Conservation (phyloP, 2,113 vertebrate genomes). For the Semicossyphus pulcher region DNA sequence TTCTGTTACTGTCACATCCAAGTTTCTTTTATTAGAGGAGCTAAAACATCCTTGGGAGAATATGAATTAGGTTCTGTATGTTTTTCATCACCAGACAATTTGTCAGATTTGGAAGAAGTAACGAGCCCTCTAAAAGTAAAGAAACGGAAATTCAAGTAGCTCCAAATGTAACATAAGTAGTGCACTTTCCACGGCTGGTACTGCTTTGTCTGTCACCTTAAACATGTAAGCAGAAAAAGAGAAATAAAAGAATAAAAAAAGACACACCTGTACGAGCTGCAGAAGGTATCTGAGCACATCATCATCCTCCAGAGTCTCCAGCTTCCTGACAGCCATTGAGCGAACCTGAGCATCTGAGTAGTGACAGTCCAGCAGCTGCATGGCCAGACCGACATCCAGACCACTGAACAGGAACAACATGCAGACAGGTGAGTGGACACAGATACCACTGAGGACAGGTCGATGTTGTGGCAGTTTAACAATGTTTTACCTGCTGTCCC, state of each 20-base stretch:
- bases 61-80: too few relatives aligned
- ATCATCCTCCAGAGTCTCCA: constrained; percentile 94
- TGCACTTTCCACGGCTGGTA: too few relatives aligned
- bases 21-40: too few relatives aligned
- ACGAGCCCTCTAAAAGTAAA: too few relatives aligned
- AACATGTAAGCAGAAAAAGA: background rate
- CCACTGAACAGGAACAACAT: constrained; percentile 72
- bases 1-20: too few relatives aligned
- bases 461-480: fast-evolving
- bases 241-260: background rate
- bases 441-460: background rate
- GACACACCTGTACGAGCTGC: constrained; percentile 94
- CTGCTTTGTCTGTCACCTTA: background rate
- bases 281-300: constrained; percentile 96
- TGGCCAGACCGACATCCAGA: constrained; percentile 94
- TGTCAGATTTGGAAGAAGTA: too few relatives aligned
- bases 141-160: too few relatives aligned
- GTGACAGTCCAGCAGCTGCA: constrained; percentile 97
- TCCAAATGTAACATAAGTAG: too few relatives aligned
- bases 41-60: too few relatives aligned
- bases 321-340: constrained; percentile 94
- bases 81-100: too few relatives aligned
- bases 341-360: constrained; percentile 95
- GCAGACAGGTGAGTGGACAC: background rate
- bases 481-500: constrained; percentile 86